Percentiles rank a stretch among this genome's conserved stretches.
phyloP scores from a whole-genome alignment of 92 coral and sea anemone genomes.

The Siderastrea radians region DNA sequence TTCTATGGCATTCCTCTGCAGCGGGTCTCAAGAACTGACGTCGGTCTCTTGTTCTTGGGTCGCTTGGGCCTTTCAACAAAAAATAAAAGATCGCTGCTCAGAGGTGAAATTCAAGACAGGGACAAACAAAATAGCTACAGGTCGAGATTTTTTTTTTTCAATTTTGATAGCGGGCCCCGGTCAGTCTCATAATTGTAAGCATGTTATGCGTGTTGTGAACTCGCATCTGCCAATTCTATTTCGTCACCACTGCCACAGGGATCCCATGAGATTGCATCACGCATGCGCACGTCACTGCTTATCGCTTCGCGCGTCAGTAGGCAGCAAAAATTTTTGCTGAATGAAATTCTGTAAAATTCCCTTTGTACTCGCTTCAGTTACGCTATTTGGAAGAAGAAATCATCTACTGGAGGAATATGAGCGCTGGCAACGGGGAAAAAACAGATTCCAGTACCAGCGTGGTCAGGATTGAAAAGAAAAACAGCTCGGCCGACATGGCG shows the following conservation, averaged over 20 bases:
- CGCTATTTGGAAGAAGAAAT: neutral
- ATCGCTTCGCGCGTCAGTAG: constrained; percentile 33
- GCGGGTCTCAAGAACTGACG: too few relatives aligned
- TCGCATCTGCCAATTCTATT: neutral
- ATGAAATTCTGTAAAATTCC: neutral
- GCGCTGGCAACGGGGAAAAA: neutral
- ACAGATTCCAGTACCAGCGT: neutral
- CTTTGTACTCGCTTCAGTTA: neutral
- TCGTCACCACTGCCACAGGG: constrained; percentile 40
- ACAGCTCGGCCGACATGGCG: constrained; percentile 36
- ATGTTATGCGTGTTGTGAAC: too few relatives aligned
- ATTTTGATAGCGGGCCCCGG: too few relatives aligned
- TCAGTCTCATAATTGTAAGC: too few relatives aligned
- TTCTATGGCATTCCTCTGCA: too few relatives aligned
- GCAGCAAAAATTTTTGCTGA: neutral
- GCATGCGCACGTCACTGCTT: constrained; percentile 41
- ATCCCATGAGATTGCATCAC: constrained; percentile 49
- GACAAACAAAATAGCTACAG: too few relatives aligned
- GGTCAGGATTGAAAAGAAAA: neutral
- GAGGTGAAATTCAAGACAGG: too few relatives aligned
- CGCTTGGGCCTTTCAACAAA: too few relatives aligned
- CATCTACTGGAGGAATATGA: neutral
- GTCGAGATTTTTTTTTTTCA: too few relatives aligned
- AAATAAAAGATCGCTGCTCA: too few relatives aligned
- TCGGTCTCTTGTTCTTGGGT: too few relatives aligned